Percentiles rank a stretch among this genome's conserved stretches.
Evolutionary conservation across 2,888 invertebrate genomes (phyloP).

Genomic region (Coremacera marginata): DNA sequence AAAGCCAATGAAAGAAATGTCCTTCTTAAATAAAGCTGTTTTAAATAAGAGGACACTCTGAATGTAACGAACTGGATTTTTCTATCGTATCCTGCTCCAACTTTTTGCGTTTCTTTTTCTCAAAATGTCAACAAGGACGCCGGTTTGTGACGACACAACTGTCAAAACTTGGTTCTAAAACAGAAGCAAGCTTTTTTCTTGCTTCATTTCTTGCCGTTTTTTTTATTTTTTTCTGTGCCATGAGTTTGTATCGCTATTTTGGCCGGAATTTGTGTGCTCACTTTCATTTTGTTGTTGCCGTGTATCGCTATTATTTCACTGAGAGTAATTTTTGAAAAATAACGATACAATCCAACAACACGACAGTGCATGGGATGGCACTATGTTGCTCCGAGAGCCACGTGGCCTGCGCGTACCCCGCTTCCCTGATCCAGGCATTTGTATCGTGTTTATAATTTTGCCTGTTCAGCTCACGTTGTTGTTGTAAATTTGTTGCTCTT

Average conservation of each 20-base stretch:
- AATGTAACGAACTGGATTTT: neutral
- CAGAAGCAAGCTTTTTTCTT: constrained; percentile 24
- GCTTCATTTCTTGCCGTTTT: neutral
- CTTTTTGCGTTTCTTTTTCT: constrained; percentile 49
- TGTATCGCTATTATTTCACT: constrained; percentile 55
- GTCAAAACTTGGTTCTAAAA: constrained; percentile 9
- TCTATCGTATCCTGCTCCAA: neutral
- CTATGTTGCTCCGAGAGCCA: constrained; percentile 47
- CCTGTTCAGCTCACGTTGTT: neutral
- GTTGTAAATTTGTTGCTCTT: constrained; percentile 4
- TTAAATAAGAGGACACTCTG: no score
- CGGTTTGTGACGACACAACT: constrained; percentile 53
- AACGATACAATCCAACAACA: constrained; percentile 63
- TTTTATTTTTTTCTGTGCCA: neutral
- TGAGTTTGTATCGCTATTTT: neutral
- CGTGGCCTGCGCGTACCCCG: constrained; percentile 38
- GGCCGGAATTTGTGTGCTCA: neutral
- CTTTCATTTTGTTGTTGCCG: constrained; percentile 49
- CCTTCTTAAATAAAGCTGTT: no score
- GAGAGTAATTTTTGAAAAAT: constrained; percentile 48
- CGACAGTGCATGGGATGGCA: constrained; percentile 48
- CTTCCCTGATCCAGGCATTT: constrained; percentile 42
- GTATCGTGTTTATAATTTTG: constrained; percentile 55
- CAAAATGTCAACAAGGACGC: constrained; percentile 62
- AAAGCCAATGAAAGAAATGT: no score